phyloP scores from a whole-genome alignment of 2,113 vertebrate species.

The Dermatemys mawii region DNA sequence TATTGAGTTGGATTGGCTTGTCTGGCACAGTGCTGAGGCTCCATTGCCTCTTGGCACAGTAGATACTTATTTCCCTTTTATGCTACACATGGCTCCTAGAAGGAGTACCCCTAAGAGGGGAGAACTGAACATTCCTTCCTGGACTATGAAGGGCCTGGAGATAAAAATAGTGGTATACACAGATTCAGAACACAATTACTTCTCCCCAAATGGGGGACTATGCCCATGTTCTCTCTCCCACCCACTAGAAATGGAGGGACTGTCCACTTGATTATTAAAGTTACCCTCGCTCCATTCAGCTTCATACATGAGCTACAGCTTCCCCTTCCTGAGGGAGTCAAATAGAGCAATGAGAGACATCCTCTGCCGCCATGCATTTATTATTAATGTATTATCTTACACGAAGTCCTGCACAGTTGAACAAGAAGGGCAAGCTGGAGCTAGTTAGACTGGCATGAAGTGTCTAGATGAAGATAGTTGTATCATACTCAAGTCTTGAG shows the following conservation, averaged over 20 bases:
- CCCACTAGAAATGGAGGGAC: not conserved
- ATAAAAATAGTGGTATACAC: conserved; percentile 6
- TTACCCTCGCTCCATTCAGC: not conserved
- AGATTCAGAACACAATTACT: not conserved
- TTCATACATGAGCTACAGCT: not conserved
- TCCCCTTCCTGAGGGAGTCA: not conserved
- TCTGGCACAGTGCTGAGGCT: conserved; percentile 27
- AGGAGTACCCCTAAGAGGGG: too few relatives aligned
- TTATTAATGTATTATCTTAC: not conserved
- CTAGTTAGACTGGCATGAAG: not conserved
- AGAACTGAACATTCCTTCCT: conserved; percentile 51
- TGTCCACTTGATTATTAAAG: not conserved
- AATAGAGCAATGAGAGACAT: not conserved
- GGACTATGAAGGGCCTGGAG: not conserved
- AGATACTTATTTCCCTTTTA: conserved; percentile 57
- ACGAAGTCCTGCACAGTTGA: not conserved
- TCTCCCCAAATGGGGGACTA: not conserved
- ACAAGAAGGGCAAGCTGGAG: not conserved
- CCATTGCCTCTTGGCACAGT: conserved; percentile 32
- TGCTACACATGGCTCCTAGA: conserved; percentile 29
- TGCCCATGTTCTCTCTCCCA: conserved; percentile 2
- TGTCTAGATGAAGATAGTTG: not conserved
- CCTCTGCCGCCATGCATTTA: not conserved
- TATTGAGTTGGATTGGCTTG: conserved; percentile 9
- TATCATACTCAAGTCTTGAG: not conserved